Evolutionary conservation across 2,113 vertebrate species (phyloP).

Genomic region (Alectura lathami): DNA sequence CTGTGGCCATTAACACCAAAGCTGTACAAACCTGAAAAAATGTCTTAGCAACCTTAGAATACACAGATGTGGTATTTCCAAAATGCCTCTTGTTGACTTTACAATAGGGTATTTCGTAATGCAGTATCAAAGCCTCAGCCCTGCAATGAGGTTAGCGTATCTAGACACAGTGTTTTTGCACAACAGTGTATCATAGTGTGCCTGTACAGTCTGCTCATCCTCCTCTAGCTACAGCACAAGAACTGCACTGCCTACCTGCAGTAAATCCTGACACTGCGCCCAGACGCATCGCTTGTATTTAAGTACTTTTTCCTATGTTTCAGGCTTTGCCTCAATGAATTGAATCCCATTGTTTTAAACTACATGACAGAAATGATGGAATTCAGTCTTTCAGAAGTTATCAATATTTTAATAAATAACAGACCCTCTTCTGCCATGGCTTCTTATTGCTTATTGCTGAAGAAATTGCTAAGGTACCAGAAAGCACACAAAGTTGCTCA

Average conservation of each 20-base stretch:
- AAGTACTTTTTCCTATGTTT: conserved; percentile 17
- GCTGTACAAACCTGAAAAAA: background rate
- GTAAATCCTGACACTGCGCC: background rate
- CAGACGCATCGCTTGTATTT: background rate
- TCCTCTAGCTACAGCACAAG: background rate
- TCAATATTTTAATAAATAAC: conserved; percentile 78
- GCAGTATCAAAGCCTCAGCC: background rate
- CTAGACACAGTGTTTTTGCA: background rate
- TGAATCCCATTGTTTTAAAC: conserved; percentile 78
- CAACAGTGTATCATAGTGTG: background rate
- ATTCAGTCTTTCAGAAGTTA: conserved; percentile 77
- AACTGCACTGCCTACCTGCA: background rate
- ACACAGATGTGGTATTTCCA: background rate
- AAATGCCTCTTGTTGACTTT: background rate
- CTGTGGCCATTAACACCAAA: background rate
- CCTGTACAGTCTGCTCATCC: background rate
- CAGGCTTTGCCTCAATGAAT: conserved; percentile 78
- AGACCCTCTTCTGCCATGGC: conserved; percentile 82
- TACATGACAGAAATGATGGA: conserved; percentile 80
- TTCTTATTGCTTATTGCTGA: conserved; percentile 82
- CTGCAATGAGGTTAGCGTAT: background rate
- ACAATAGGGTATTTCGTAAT: background rate
- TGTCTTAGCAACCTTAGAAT: background rate
- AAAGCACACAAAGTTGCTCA: conserved; percentile 73
- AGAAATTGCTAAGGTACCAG: conserved; percentile 78